Percentiles rank a stretch among this genome's conserved stretches.
These are phyloP conservation scores for Peromyscus eremicus DNA, from an alignment of 2,797 vertebrate species.

Conservation along the genomic window DNA sequence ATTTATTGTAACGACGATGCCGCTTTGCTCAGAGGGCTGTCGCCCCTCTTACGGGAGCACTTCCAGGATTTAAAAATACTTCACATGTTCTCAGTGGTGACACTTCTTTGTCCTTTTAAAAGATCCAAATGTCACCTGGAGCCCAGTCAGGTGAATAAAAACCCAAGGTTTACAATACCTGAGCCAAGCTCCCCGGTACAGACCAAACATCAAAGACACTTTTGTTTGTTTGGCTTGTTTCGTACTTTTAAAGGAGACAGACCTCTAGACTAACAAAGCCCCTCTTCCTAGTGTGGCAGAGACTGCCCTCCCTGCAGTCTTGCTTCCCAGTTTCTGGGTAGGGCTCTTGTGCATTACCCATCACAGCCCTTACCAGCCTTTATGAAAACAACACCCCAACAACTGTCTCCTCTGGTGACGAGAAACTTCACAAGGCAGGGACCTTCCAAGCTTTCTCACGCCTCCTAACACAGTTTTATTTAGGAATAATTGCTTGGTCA, in stretches of 20 bases:
- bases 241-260: conserved; percentile 40
- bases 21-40: neutral
- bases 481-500: neutral
- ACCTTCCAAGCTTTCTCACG: neutral
- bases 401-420: neutral
- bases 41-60: neutral
- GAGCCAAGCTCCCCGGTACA: neutral
- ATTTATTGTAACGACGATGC: conserved; percentile 2
- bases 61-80: conserved; percentile 32
- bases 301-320: neutral
- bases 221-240: neutral
- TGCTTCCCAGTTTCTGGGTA: neutral
- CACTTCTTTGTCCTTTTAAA: conserved; percentile 60
- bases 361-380: too few species aligned
- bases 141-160: conserved; percentile 11
- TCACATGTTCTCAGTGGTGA: neutral
- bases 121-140: conserved; percentile 43
- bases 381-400: neutral
- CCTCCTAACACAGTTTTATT: neutral
- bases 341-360: fast-evolving
- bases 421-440: neutral
- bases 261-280: neutral
- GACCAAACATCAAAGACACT: neutral
- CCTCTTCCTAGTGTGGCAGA: neutral
- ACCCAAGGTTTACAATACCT: neutral